phyloP scores from a whole-genome alignment of 2,113 vertebrate genomes.

The Melanocharis versteri region DNA sequence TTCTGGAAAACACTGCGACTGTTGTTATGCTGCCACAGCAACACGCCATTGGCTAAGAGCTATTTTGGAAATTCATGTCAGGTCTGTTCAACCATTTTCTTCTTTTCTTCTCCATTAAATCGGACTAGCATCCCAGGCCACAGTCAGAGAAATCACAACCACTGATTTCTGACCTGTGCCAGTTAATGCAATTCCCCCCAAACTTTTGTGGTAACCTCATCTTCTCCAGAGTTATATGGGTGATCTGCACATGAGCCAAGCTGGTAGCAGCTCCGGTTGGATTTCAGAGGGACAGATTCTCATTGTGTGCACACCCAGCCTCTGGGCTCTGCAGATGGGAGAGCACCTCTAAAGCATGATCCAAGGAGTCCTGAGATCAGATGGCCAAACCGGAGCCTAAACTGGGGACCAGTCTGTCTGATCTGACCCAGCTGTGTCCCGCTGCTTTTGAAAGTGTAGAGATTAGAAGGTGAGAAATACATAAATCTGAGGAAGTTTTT shows the following conservation, averaged over 20 bases:
- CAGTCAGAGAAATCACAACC: background rate
- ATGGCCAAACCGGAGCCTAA: background rate
- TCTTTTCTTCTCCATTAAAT: background rate
- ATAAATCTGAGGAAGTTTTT: background rate
- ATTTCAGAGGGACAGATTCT: background rate
- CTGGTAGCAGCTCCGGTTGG: background rate
- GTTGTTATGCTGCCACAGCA: background rate
- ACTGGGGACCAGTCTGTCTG: background rate
- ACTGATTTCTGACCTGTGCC: background rate
- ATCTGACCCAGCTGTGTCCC: background rate
- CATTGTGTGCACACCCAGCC: background rate
- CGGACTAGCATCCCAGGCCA: accelerated
- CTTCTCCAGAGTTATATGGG: background rate
- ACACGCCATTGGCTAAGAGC: background rate
- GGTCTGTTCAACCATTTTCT: background rate
- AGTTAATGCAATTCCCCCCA: background rate
- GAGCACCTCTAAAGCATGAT: background rate
- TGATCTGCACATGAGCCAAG: background rate
- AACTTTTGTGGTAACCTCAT: background rate
- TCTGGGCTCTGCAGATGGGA: background rate
- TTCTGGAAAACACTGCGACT: background rate
- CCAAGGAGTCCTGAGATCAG: background rate
- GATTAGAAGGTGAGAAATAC: background rate
- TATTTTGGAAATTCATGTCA: background rate
- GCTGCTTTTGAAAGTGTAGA: background rate